Evolutionary conservation across 2,888 invertebrate genomes (phyloP), one percentile per base, ranked within the genome.

Genomic region (Phoenoteleia sp.): DNA sequence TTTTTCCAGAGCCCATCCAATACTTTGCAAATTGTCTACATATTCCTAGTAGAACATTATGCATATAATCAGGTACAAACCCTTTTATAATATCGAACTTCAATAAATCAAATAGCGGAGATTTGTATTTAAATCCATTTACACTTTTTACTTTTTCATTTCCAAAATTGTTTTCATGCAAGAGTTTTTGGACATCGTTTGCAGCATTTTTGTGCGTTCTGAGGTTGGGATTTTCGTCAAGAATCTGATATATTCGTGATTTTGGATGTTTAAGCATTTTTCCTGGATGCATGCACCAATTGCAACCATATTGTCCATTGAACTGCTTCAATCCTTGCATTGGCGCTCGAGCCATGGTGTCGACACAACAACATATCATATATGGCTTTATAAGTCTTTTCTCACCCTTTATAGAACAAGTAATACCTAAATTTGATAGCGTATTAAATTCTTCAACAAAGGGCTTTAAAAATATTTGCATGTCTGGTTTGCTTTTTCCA

Each of bases 41-140:
- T 13, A 74, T 62, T 15, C 84, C 84, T 36, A 79, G 29, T 29
- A n/a, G 15, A 3, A 69, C 27, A 54, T 62, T 71, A 29, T 86
- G 85, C 85, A 86, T 83, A 15, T 19, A 39, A 72, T 86, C 83
- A 0, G 80, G 83, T 3, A 72, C 72, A 54, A 83, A 86, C 19
- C 80, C 66, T 3, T 17, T 3, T 15, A 85, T 72, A 6, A 85
- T 66, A 58, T 85, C 64, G 45, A 85, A 85, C 17, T 54, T 33
- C 11, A 42, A 15, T 33, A 83, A 58, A 39, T 52, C 3, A 11
- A 83, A 17, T 33, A 81, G 52, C 23, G 58, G 23, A 0, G 81
- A 60, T 29, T 33, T 17, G 3, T 36, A 9, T 45, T 54, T 82
- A 7, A 79, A 47, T 23, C 79, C 79, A 47, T 42, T 27, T 13